Evolutionary conservation across 2,888 invertebrate species (phyloP).

Genomic region (Heliconius sara): DNA sequence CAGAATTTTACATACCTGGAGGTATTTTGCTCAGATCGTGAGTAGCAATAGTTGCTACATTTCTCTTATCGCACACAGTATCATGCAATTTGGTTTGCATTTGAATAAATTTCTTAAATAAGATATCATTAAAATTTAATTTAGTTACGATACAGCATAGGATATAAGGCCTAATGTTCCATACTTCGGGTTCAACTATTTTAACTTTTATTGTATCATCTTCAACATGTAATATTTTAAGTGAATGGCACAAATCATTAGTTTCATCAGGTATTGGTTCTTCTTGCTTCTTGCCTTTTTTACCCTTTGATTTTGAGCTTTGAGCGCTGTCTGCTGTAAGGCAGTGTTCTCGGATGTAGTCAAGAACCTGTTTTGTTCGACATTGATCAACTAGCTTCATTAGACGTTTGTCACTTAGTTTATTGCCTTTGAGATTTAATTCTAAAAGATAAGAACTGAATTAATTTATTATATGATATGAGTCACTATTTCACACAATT

Average conservation of each 20-base stretch:
- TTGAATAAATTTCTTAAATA: conserved; percentile 91
- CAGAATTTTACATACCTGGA: conserved; percentile 70
- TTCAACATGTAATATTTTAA: conserved; percentile 77
- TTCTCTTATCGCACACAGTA: conserved; percentile 90
- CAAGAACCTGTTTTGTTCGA: conserved; percentile 89
- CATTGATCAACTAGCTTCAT: conserved; percentile 90
- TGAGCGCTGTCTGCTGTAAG: conserved; percentile 67
- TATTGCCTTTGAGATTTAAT: conserved; percentile 89
- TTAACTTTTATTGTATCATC: conserved; percentile 80
- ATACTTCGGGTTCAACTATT: conserved; percentile 83
- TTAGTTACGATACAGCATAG: conserved; percentile 88
- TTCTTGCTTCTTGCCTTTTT: conserved; percentile 73
- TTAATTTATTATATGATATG: background rate
- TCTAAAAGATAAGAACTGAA: conserved; percentile 77
- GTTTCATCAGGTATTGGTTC: conserved; percentile 63
- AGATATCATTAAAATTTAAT: conserved; percentile 84
- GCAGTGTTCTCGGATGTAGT: conserved; percentile 89
- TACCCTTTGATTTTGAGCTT: conserved; percentile 63
- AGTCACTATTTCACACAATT: background rate
- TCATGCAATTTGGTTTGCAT: conserved; percentile 91
- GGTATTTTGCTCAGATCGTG: conserved; percentile 89
- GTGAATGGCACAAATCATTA: conserved; percentile 67
- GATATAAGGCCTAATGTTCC: conserved; percentile 87
- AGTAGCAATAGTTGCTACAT: conserved; percentile 91
- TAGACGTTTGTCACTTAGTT: conserved; percentile 88